Base-by-base conservation (phyloP, 2,888 invertebrate genomes). In the Synergus laeviventris region DNA sequence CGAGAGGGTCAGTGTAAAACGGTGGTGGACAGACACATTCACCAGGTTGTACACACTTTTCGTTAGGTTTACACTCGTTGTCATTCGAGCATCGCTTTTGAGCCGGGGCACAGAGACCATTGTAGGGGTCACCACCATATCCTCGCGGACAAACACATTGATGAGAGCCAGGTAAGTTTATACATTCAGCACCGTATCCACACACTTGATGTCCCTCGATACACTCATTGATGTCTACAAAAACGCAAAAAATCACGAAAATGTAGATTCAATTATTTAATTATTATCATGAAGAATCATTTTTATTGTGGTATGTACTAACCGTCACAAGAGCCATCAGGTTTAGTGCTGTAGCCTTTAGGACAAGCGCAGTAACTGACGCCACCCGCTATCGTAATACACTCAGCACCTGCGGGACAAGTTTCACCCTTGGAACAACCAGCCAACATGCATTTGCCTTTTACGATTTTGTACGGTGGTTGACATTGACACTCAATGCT, bases 311-410 rank as follows among this genome's bases (percentile, higher is more conserved):
- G 7, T 4, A 24, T 59, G 24, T 14, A 62, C n/a, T 76, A 75
- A 92, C 92, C 92, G 90, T 94, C 93, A 87, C 97, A 97, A n/a
- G 95, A 93, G 18, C 97, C 96, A 86, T 97, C 96, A 1, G 92
- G 87, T 76, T 94, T 94, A 31, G 96, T 95, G 77, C 94, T 94
- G 89, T 94, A 97, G 18, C 98, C 97, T 88, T 96, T 95, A 8
- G 97, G 97, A 89, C 98, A 98, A 73, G 97, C 97, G 86, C 98
- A 98, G 88, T 98, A 98, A 89, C 97, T 97, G 1, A 97, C 96
- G 73, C 96, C 96, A 38, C 97, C 97, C 16, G 97, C 95, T 83
- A 97, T 97, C 4, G 96, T 94, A 76, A 98, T 96, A 87, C 98
- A 98, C 87, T 98, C 97, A 0, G 97, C 97, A 12, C 97, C 97